These are phyloP conservation scores for Catharus fuscescens DNA, from an alignment of 2,113 vertebrate genomes.

Conservation along the genomic window DNA sequence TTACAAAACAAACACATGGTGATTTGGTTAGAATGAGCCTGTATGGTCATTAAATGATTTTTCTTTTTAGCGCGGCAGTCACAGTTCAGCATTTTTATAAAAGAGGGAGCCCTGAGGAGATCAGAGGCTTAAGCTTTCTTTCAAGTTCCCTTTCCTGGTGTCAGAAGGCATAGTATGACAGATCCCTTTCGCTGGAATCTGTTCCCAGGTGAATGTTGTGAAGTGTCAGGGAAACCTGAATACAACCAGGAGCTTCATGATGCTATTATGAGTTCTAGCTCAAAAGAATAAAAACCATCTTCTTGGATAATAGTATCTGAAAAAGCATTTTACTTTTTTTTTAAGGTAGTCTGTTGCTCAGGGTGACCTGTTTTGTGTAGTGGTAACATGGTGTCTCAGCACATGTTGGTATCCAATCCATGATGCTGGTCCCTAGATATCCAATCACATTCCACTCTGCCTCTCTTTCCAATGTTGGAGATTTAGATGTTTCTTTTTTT, in stretches of 20 bases:
- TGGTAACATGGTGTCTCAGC: neutral
- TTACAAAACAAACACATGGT: neutral
- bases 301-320: neutral
- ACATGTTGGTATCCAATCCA: neutral
- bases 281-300: neutral
- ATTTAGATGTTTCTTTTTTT: neutral
- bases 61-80: neutral
- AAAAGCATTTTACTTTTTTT: neutral
- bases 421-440: neutral
- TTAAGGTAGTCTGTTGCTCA: neutral
- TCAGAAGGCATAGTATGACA: neutral
- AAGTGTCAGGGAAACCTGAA: neutral
- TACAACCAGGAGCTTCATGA: neutral
- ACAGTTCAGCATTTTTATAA: slow-evolving; percentile 11
- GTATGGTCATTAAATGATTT: neutral
- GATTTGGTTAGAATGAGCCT: neutral
- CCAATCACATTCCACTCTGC: neutral
- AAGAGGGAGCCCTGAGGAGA: neutral
- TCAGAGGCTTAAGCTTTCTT: slow-evolving; percentile 21
- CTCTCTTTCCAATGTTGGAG: neutral
- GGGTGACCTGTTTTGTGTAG: neutral
- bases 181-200: neutral
- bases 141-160: neutral
- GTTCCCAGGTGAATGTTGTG: neutral
- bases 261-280: neutral